Evolutionary conservation across 2,797 vertebrate genomes (phyloP), one percentile per base, ranked within the genome.

Genomic region (Hyperoplus immaculatus): DNA sequence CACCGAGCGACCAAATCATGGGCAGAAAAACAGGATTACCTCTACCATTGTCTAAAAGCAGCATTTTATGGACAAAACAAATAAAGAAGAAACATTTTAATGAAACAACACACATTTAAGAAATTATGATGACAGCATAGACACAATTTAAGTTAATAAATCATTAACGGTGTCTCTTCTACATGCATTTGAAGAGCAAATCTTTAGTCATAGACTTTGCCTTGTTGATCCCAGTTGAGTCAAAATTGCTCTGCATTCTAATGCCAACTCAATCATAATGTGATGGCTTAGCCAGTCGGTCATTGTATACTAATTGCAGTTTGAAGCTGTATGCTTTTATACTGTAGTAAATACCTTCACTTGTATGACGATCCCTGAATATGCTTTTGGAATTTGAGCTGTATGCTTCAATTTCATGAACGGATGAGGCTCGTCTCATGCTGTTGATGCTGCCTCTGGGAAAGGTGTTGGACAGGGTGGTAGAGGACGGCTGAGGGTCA

Each of bases 341-440:
- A n/a, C 5, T 64, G 21, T 38, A 16, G 46, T n/a, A 81, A 86
- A 54, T 96, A 99, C 98, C 98, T 97, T 98, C 97, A 65, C 95
- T 97, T 68, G 96, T 93, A 0, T 98, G 96, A 13, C 97, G 95
- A 82, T 97, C 97, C 92, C 96, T 96, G 91, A 98, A 97, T 80
- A 95, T 16, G n/a, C 89, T 95, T 93, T 98, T 98, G 82, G 96
- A 95, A 72, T 97, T 97, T 81, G 95, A 86, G 75, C 89, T 95
- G 90, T 98, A 97, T 80, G 95, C 97, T 95, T 99, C 97, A 58
- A 99, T 97, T 85, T 99, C 97, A 50, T 99, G 98, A 72, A 98
- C 97, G 0, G 98, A 99, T 57, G 98, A 99, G 0, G 98, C 98
- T 80, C 98, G 95, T 75, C 98, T 96, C 93, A 99, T 96, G 83